Evolutionary conservation across 2,113 vertebrate species (phyloP), one percentile per base, ranked within the genome.

Genomic region (Triplophysa rosa): DNA sequence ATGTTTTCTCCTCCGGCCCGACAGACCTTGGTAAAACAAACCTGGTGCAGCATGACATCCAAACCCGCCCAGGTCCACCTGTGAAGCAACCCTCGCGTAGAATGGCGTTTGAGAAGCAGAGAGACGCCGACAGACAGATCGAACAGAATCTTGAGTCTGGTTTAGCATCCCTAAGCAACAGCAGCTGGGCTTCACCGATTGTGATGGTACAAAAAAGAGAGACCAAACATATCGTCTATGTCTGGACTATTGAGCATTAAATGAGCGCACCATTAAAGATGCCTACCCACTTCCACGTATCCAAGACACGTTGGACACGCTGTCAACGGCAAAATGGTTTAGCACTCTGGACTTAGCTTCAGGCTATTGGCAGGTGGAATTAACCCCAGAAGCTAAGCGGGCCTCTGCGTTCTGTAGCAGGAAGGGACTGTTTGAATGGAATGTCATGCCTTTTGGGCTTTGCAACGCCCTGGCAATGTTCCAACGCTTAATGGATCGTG

Each of bases 1-100:
- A 45, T 59, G 66, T 79, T 8, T 85, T 87, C 16, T 84, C 77
- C 2, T 80, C 52, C 0, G 77, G 78, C 0, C 78, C 82, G 0
- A n/a, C 0, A 33, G 81, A 86, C 8, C 76, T 87, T 0, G 68
- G 82, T 26, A 14, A 26, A 7, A 87, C 84, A 4, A 84, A 58
- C 12, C 10, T 87, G 5, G 82, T 87, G 1, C 77, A 86, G 2
- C 85, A 88, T 1, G 70, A 85, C 45, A 88, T 87, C 4, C 62
- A 77, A 1, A 67, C 19, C 2, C 3, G 19, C 17, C 67, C 67
- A 2, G 80, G 77, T 0, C 12, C 19, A 0, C 76, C 84, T 6
- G 56, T 88, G 3, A 86, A 87, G 26, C 86, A 87, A 2, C 78
- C 19, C 0, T 82, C 42, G 5, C 2, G 45, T 1, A 11, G 68